Evolutionary conservation across 2,888 invertebrate genomes (phyloP), one percentile per base, ranked within the genome.

Genomic region (Geophilus truncorum): DNA sequence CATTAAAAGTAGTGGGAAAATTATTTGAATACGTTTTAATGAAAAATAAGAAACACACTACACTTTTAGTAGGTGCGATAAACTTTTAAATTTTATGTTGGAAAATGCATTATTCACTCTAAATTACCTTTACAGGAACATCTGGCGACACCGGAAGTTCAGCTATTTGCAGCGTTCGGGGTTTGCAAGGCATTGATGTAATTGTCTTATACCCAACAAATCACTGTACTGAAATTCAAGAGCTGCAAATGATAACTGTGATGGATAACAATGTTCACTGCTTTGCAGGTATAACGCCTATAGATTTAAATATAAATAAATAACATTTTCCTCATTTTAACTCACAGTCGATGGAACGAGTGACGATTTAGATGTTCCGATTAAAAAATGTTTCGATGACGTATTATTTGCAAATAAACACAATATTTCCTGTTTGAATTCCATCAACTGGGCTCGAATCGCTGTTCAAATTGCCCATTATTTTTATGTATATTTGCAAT

Each of bases 111-210:
- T 7, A 5, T 7, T 7, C 23, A 57, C 5, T 7, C 18, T 57
- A 57, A 57, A 7, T 7, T 7, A 57, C 5, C 21, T 80, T 36
- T 36, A 25, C 75, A 88, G 88, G 85, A 1, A 89, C 89, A 2
- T 88, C 88, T 36, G 89, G 89, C 6, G 89, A 89, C 83, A 89
- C 89, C 6, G 89, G 89, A 28, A 87, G 88, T 84, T 86, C 89
- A 4, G 88, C 89, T 9, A 87, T 89, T 76, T 87, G 87, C 82
- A 86, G 87, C 34, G 86, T 89, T 1, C 83, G 85, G n/a, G 87
- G 86, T 1, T 82, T 86, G 21, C 81, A 84, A 18, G 84, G 85
- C 82, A 85, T 88, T 21, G 88, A 89, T 83, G 85, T 89, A 1
- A 84, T 89, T 25, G 88, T 89, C 0, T 83, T 88, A 15, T 85